Evolutionary conservation across 2,113 vertebrate genomes (phyloP).

Genomic region (Tonatia bakeri): DNA sequence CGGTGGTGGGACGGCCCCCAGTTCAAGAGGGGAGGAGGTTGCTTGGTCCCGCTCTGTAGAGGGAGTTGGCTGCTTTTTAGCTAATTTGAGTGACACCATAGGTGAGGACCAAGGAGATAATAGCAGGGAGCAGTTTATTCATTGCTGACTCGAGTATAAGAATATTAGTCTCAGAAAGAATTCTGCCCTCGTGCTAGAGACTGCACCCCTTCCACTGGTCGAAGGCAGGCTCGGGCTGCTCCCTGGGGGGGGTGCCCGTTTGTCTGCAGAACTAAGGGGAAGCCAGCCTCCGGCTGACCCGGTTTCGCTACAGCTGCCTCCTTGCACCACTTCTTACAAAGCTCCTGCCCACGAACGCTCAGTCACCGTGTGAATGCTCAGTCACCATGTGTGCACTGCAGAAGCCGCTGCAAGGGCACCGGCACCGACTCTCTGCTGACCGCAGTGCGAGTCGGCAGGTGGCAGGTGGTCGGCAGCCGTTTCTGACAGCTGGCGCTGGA

Average conservation of each 20-base stretch:
- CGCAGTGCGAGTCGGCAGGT: too few species aligned
- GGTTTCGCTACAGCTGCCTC: neutral
- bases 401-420: neutral
- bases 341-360: conserved; percentile 27
- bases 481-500: neutral
- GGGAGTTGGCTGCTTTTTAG: neutral
- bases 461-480: neutral
- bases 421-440: neutral
- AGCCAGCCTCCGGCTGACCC: neutral
- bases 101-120: neutral
- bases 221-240: neutral
- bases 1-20: neutral
- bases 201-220: rapidly evolving
- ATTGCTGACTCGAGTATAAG: rapidly evolving
- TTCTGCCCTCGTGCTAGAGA: rapidly evolving
- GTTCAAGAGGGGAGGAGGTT: neutral
- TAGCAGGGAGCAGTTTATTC: neutral
- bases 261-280: neutral
- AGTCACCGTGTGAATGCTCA: conserved; percentile 49
- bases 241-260: neutral
- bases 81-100: neutral
- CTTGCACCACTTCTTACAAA: conserved; percentile 44
- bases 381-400: neutral
- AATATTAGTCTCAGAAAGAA: neutral
- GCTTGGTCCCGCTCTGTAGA: neutral